Evolutionary conservation across 2,797 vertebrate genomes (phyloP).

Genomic region (Myiotriccus ornatus): DNA sequence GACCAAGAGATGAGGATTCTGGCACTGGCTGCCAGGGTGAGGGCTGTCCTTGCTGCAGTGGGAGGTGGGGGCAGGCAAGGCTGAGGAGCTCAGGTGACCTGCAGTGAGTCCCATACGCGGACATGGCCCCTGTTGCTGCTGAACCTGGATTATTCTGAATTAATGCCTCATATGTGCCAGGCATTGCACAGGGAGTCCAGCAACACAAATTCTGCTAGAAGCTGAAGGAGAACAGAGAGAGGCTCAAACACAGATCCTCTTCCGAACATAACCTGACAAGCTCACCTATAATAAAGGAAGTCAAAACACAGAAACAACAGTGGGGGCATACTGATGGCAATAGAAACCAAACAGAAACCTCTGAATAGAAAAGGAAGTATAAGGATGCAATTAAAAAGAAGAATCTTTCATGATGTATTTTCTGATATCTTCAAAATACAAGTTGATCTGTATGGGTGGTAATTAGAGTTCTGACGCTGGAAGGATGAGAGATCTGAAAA

Average conservation of each 20-base stretch:
- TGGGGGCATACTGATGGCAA: background rate
- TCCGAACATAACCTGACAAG: background rate
- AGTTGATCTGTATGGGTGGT: slow-evolving; percentile 17
- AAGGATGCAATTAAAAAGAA: slow-evolving; percentile 8
- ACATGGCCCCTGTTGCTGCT: background rate
- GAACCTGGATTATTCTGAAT: background rate
- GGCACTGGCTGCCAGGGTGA: background rate
- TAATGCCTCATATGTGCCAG: background rate
- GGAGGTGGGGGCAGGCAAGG: background rate
- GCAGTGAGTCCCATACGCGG: rapidly evolving
- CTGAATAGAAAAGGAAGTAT: background rate
- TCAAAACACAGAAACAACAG: background rate
- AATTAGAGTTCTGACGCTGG: slow-evolving; percentile 30
- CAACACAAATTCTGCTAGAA: background rate
- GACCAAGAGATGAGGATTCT: background rate
- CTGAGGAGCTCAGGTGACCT: background rate
- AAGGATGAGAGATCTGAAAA: slow-evolving; percentile 39
- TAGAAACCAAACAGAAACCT: background rate
- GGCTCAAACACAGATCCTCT: background rate
- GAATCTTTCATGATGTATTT: slow-evolving; percentile 24
- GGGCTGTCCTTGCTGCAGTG: background rate
- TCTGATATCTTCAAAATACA: slow-evolving; percentile 36
- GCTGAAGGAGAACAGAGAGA: background rate
- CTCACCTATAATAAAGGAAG: background rate
- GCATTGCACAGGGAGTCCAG: background rate